Evolutionary conservation across 37 sponge, comb jelly and placozoan genomes (phyloP).

Genomic region (Amphimedon queenslandica): DNA sequence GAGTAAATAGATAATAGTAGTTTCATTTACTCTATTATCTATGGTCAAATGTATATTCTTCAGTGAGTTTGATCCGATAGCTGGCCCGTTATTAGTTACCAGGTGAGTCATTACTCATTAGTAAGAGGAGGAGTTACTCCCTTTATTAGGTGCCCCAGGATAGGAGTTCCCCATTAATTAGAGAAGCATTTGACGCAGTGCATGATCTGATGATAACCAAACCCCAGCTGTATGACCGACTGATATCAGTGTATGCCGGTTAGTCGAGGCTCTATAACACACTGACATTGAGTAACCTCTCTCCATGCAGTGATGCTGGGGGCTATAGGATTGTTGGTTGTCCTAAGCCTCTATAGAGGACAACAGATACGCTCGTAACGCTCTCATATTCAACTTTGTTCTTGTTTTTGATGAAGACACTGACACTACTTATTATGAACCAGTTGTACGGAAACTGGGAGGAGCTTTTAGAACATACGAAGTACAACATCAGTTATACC

Average conservation of each 20-base stretch:
- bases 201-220: conserved; percentile 88
- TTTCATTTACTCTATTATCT: too few relatives aligned
- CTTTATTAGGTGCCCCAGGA: conserved; percentile 62
- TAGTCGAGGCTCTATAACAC: too few relatives aligned
- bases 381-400: conserved; percentile 84
- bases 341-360: conserved; percentile 75
- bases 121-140: background rate
- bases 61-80: conserved; percentile 78
- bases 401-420: conserved; percentile 74
- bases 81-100: conserved; percentile 77
- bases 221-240: conserved; percentile 72
- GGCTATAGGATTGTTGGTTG: conserved; percentile 62
- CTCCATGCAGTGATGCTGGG: conserved; percentile 50
- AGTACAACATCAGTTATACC: too few relatives aligned
- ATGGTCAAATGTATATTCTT: conserved; percentile 77
- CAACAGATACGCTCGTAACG: conserved; percentile 78
- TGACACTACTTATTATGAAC: conserved; percentile 62
- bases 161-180: conserved; percentile 50
- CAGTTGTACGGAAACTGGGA: conserved; percentile 74
- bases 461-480: conserved; percentile 68
- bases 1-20: too few relatives aligned
- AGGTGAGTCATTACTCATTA: too few relatives aligned
- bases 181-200: conserved; percentile 67
- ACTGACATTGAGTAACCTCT: too few relatives aligned
- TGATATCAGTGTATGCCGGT: conserved; percentile 74